These are phyloP conservation scores for Camponotus pennsylvanicus DNA, from an alignment of 1,140 invertebrate species.

Conservation along the genomic window DNA sequence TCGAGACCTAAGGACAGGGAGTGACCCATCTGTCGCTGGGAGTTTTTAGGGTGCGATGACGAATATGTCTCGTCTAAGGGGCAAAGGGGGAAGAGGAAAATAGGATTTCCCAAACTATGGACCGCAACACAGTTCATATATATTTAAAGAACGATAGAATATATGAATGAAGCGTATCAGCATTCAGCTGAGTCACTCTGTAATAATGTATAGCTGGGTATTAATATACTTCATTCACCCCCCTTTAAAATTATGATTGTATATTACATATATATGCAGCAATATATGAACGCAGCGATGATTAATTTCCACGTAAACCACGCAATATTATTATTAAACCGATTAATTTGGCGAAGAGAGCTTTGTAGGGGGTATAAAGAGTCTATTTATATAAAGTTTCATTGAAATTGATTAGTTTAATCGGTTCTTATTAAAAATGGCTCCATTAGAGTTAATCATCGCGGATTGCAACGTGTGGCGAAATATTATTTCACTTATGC, in stretches of 20 bases:
- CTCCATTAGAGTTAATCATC: conserved; percentile 24
- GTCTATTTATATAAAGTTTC: conserved; percentile 4
- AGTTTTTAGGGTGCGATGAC: conserved; percentile 23
- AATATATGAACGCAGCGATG: not conserved
- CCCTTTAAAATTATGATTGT: conserved; percentile 23
- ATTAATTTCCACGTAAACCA: conserved; percentile 1
- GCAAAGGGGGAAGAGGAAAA: too few relatives aligned
- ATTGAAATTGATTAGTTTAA: conserved; percentile 16
- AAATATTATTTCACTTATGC: not conserved
- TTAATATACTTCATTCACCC: conserved; percentile 13
- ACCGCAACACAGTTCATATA: not conserved
- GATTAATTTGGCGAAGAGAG: conserved; percentile 18
- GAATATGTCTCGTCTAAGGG: not conserved
- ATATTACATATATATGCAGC: not conserved
- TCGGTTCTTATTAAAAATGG: not conserved
- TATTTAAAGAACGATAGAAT: conserved; percentile 29
- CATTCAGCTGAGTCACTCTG: conserved; percentile 41
- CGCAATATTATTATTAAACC: not conserved
- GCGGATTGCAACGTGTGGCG: not conserved
- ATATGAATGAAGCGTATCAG: conserved; percentile 34
- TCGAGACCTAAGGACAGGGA: conserved; percentile 8
- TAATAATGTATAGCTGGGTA: conserved; percentile 17
- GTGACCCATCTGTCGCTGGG: conserved; percentile 37
- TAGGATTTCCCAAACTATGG: conserved; percentile 32
- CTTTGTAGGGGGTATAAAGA: not conserved